Base-by-base conservation (phyloP, 2,888 invertebrate species). In the Yponomeuta cagnagella region DNA sequence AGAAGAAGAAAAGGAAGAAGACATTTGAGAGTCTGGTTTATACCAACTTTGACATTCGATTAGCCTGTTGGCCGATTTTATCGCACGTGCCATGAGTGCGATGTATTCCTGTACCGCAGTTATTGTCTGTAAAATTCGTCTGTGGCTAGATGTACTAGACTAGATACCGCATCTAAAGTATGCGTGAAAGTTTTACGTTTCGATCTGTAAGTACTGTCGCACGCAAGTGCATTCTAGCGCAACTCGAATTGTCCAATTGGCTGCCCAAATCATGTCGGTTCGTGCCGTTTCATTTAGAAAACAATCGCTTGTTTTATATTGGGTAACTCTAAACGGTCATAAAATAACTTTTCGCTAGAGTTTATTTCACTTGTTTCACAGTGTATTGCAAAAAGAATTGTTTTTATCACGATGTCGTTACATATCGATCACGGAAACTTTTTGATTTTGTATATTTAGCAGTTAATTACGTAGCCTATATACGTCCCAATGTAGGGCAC, bases 251-350 rank as follows among this genome's bases (percentile, higher is more conserved):
- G 77, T 73, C 73, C 73, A 73, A 78, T 75, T 75, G 73, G 76
- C 70, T 73, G 76, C 76, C 79, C 79, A 79, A 79, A 80, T 77
- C 78, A 76, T 77, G 73, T 68, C 75, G 76, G 72, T 77, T 76
- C 75, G 72, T 73, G 76, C 77, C 76, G 76, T 79, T 82, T 79
- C 78, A 80, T 80, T 80, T 79, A 85, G 69, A 67, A 71, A 72
- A 33, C 43, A n/a, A 43, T 37, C 37, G 67, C 15, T 30, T 68
- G 68, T 12, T 68, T 52, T n/a, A 30, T 64, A 33, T 37, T 66
- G 37, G 66, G 31, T 15, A 33, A 43, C 31, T 67, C 10, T 12
- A 43, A 67, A 30, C 33, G 65, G 12, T 23, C 52, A 58, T 58
- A 58, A 63, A 10, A 65, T 65, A 65, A 33, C 65, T 2, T 33